phyloP scores from a whole-genome alignment of 2,113 vertebrate genomes.

The Alethe castanea region DNA sequence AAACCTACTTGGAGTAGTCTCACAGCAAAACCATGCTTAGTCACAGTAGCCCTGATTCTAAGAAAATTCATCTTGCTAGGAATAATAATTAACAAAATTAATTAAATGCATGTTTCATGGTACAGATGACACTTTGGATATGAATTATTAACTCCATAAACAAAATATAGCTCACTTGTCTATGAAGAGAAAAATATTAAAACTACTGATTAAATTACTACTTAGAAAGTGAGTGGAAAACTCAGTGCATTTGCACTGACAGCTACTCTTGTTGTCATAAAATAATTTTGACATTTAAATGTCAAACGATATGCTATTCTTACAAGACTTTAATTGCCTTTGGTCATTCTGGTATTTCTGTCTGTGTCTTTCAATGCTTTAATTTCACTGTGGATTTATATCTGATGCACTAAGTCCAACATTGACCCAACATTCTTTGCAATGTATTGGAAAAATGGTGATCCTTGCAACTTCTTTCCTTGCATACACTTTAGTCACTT shows the following conservation, averaged over 20 bases:
- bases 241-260: background rate
- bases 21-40: background rate
- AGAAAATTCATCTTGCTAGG: background rate
- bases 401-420: background rate
- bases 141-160: background rate
- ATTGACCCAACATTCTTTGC: background rate
- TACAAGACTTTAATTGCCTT: background rate
- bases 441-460: fast-evolving
- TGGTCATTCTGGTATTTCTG: background rate
- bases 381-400: background rate
- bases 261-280: constrained; percentile 27
- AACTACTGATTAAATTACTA: background rate
- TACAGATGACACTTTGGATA: background rate
- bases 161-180: background rate
- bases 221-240: background rate
- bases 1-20: background rate
- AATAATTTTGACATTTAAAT: constrained; percentile 52
- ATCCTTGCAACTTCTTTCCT: background rate
- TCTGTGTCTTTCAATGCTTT: background rate
- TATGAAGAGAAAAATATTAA: background rate
- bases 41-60: background rate
- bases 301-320: constrained; percentile 17
- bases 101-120: background rate
- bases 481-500: background rate
- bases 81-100: background rate